Evolutionary conservation across 2,113 vertebrate species (phyloP).

Genomic region (Leuciscus idus): DNA sequence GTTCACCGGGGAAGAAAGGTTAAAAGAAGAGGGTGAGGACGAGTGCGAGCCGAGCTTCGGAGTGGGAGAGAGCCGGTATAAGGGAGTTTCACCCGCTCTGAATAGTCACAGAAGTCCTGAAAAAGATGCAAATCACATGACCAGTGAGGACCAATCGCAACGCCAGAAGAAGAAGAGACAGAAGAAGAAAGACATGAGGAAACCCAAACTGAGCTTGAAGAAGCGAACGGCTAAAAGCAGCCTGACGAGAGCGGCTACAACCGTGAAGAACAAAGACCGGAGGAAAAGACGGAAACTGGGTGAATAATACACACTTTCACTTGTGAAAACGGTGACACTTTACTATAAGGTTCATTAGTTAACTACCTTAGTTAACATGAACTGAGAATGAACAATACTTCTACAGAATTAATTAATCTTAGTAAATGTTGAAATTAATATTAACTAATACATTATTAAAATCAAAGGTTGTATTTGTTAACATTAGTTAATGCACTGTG

Average conservation of each 20-base stretch:
- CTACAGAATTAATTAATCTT: too few relatives aligned
- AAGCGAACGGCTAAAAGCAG: constrained; percentile 80
- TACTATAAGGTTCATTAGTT: too few relatives aligned
- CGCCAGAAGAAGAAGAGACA: constrained; percentile 88
- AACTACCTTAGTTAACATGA: too few relatives aligned
- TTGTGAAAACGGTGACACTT: too few relatives aligned
- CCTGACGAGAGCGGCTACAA: constrained; percentile 75
- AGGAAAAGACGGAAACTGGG: constrained; percentile 87
- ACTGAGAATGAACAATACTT: too few relatives aligned
- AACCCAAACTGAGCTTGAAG: constrained; percentile 75
- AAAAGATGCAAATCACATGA: constrained; percentile 69
- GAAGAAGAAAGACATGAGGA: constrained; percentile 84
- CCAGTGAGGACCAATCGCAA: constrained; percentile 33
- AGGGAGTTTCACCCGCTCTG: constrained; percentile 72
- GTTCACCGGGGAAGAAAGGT: constrained; percentile 43
- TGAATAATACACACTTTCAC: too few relatives aligned
- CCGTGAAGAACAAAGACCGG: constrained; percentile 75
- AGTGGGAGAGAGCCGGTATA: constrained; percentile 70
- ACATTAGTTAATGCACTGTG: too few relatives aligned
- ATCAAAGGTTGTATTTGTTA: too few relatives aligned
- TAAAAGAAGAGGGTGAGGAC: constrained; percentile 55
- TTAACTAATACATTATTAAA: too few relatives aligned
- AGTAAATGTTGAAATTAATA: too few relatives aligned
- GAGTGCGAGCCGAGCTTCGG: constrained; percentile 64
- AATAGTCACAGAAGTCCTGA: constrained; percentile 66